Conservation (phyloP, 2,797 vertebrate genomes). For the Knipowitschia caucasica region DNA sequence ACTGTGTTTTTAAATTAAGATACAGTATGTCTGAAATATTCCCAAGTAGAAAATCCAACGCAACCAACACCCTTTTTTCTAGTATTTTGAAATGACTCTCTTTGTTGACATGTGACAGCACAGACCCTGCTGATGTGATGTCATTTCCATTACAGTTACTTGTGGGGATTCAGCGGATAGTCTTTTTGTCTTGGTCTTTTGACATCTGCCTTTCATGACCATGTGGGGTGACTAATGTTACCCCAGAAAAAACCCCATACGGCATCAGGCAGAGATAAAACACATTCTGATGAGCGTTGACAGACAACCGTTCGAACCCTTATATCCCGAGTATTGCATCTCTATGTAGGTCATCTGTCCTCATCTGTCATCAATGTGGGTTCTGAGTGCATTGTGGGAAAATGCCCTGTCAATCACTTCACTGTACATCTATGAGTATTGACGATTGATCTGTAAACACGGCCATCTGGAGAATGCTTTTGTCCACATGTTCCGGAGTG, state of each 20-base stretch:
- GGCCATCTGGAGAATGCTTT: constrained; percentile 63
- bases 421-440: constrained; percentile 42
- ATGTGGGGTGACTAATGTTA: too few relatives aligned
- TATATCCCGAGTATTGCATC: background rate
- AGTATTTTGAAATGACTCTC: background rate
- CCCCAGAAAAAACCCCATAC: too few relatives aligned
- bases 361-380: too few relatives aligned
- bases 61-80: too few relatives aligned
- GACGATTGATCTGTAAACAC: constrained; percentile 54
- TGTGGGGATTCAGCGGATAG: too few relatives aligned
- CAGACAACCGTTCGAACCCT: too few relatives aligned
- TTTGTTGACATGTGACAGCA: background rate
- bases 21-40: constrained; percentile 1
- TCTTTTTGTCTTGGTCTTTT: too few relatives aligned
- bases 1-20: background rate
- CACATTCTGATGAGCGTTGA: too few relatives aligned
- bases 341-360: background rate
- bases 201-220: too few relatives aligned
- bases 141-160: too few relatives aligned
- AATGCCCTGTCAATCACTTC: constrained; percentile 32
- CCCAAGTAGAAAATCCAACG: background rate
- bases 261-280: too few relatives aligned
- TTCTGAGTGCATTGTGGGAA: constrained; percentile 33
- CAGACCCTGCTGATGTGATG: background rate
- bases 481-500: constrained; percentile 61